phyloP scores from a whole-genome alignment of 2,113 vertebrate genomes.

The Callopanchax toddi region DNA sequence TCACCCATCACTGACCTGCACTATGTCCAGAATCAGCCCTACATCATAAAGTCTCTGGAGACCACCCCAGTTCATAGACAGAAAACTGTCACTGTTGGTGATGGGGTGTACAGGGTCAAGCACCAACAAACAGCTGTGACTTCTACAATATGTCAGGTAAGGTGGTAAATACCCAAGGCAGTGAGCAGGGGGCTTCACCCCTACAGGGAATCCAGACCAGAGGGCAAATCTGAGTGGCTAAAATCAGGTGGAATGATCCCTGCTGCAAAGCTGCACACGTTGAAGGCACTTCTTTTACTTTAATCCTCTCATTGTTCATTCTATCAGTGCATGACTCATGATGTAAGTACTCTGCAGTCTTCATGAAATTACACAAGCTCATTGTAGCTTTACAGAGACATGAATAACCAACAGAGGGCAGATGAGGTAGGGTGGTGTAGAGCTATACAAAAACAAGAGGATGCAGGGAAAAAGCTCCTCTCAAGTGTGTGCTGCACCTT shows the following conservation, averaged over 20 bases:
- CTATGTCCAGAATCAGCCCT: slow-evolving; percentile 2
- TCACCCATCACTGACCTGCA: background rate
- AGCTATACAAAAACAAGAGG: background rate
- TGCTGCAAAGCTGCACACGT: slow-evolving; percentile 21
- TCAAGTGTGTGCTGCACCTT: background rate
- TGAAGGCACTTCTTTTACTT: slow-evolving; percentile 3
- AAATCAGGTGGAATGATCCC: slow-evolving; percentile 6
- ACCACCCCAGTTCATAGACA: background rate
- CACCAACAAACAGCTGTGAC: slow-evolving; percentile 24
- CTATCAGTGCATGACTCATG: slow-evolving; percentile 1
- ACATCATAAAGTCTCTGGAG: slow-evolving; percentile 2
- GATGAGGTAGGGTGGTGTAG: slow-evolving; percentile 16
- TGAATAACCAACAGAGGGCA: slow-evolving; percentile 34
- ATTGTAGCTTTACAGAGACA: slow-evolving; percentile 11
- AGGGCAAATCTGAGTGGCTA: slow-evolving; percentile 12
- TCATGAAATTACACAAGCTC: slow-evolving; percentile 21
- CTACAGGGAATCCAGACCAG: slow-evolving; percentile 33
- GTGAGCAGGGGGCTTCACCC: slow-evolving; percentile 12
- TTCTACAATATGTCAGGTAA: slow-evolving; percentile 16
- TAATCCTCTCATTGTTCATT: slow-evolving; percentile 16
- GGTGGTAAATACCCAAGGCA: slow-evolving; percentile 24
- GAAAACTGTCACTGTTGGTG: slow-evolving; percentile 6
- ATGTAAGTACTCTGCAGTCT: slow-evolving; percentile 18
- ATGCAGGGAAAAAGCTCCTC: background rate
- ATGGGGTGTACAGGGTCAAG: background rate